Evolutionary conservation across 2,113 vertebrate species (phyloP).

Genomic region (Aegotheles bennettii): DNA sequence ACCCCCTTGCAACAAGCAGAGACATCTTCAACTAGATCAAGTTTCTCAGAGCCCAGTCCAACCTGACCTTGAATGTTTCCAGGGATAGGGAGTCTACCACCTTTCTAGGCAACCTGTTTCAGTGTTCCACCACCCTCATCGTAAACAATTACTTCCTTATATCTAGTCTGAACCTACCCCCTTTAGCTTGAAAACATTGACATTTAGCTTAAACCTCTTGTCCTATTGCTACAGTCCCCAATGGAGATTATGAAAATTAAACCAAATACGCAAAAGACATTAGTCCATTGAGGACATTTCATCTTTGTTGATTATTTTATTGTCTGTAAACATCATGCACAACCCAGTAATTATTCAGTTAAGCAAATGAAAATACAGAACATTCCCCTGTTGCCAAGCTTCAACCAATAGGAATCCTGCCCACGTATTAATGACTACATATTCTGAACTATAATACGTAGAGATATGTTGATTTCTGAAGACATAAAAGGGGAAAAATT

Average conservation of each 20-base stretch:
- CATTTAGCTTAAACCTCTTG: too few relatives aligned
- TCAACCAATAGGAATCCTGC: constrained; percentile 51
- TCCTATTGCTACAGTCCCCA: not conserved
- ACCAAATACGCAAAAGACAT: not conserved
- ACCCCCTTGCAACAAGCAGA: too few relatives aligned
- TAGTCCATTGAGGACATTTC: constrained; percentile 11
- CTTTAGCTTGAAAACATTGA: not conserved
- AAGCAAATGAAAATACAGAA: constrained; percentile 21
- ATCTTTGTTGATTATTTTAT: constrained; percentile 53
- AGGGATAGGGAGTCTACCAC: not conserved
- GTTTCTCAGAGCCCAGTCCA: too few relatives aligned
- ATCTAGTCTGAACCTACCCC: not conserved
- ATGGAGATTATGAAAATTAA: not conserved
- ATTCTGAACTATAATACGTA: constrained; percentile 24
- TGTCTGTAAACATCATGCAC: constrained; percentile 46
- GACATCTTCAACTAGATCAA: too few relatives aligned
- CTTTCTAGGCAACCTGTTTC: not conserved
- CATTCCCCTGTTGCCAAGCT: constrained; percentile 58
- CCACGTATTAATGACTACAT: constrained; percentile 21
- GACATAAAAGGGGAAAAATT: not conserved
- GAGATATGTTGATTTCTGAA: constrained; percentile 45
- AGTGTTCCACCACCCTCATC: not conserved
- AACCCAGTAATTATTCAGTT: constrained; percentile 14
- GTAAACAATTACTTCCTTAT: not conserved
- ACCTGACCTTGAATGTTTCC: not conserved